phyloP scores from a whole-genome alignment of 2,113 vertebrate species.

The Illadopsis cleaveri region DNA sequence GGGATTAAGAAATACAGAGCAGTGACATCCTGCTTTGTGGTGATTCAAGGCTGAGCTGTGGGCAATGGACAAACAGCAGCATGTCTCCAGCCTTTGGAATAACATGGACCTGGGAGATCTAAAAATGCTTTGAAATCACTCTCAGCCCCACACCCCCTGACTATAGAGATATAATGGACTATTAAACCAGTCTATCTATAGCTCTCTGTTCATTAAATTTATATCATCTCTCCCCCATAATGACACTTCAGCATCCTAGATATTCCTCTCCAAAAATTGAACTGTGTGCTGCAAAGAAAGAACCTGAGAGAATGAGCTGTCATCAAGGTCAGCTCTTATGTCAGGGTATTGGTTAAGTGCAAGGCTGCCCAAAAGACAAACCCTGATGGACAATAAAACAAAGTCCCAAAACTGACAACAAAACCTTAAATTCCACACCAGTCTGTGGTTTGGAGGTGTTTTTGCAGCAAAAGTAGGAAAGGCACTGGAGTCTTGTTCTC shows the following conservation, averaged over 20 bases:
- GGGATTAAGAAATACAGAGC: background rate
- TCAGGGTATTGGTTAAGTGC: background rate
- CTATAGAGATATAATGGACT: background rate
- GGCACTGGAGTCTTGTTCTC: background rate
- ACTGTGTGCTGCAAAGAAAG: background rate
- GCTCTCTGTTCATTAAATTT: background rate
- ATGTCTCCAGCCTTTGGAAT: background rate
- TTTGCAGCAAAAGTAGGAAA: background rate
- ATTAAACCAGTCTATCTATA: background rate
- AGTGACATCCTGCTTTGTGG: accelerated
- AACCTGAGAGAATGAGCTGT: background rate
- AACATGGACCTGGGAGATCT: background rate
- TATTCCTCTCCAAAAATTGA: background rate
- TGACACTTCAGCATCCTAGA: background rate
- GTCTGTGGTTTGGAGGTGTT: background rate
- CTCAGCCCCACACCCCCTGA: background rate
- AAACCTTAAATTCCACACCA: background rate
- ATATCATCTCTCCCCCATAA: background rate
- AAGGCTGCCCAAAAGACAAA: background rate
- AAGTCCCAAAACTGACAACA: background rate
- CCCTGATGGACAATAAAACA: background rate
- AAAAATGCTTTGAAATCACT: background rate
- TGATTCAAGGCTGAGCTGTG: background rate
- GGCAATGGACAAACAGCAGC: background rate
- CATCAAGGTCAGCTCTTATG: background rate